Evolutionary conservation across 1,140 invertebrate genomes (phyloP), one percentile per base, ranked within the genome.

Genomic region (Macrotrachela quadricornifera): DNA sequence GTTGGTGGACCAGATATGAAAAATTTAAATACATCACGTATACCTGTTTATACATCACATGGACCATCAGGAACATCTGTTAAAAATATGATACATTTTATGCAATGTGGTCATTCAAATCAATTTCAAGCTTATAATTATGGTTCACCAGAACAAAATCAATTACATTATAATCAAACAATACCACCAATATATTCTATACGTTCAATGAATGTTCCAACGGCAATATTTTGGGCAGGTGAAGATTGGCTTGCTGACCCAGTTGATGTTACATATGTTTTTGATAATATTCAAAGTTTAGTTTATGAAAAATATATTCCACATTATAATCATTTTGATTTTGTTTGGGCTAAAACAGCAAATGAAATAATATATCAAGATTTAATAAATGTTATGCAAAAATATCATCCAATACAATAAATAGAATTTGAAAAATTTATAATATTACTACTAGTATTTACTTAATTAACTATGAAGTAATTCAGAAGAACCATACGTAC

Each of bases 31-130:
- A 43, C 37, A 21, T 54, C 56, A 12, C 49, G 63, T 45, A 40
- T 67, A 14, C 64, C 81, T 0, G 74, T 81, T 0, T 80, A 85
- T 60, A 64, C 82, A 3, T 75, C 77, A 12, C 81, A 91, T 64
- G 77, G 77, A 6, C 87, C 87, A 6, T 81, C 83, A 1, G 85
- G 85, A 9, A 75, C 83, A 1, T 82, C 84, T 0, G 76, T 78
- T 0, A 77, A 78, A 61, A 84, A 84, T 59, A 61, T 88, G 11
- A 69, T 80, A n/a, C 73, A 76, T 57, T 75, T 63, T 59, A 69
- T 62, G 18, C 74, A 75, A 61, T 57, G 42, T 10, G 57, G 62
- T 1, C 52, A 56, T 15, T 50, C 50, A 41, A 58, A 60, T 10
- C 57, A 59, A 13, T 70, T 62, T 51, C 61, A 63, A 58, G 70